These are phyloP conservation scores for Manacus vitellinus DNA, from an alignment of 2,113 vertebrate genomes.

Conservation along the genomic window DNA sequence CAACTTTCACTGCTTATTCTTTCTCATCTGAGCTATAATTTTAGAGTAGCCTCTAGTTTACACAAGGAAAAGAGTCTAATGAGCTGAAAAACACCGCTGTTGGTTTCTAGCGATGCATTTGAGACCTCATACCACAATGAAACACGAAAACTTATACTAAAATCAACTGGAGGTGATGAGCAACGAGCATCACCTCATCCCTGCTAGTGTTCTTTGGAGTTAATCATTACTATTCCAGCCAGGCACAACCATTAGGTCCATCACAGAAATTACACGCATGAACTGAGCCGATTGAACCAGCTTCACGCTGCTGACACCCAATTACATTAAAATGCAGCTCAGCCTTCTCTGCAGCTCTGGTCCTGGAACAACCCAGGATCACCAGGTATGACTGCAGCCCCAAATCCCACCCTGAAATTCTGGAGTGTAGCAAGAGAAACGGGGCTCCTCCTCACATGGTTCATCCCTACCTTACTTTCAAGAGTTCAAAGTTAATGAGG, in stretches of 20 bases:
- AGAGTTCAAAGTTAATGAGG: background rate
- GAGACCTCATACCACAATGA: background rate
- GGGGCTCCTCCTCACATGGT: background rate
- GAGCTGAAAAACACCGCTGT: background rate
- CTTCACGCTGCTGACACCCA: background rate
- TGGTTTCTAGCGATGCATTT: background rate
- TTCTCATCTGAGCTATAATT: background rate
- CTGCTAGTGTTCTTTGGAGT: background rate
- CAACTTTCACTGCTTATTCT: background rate
- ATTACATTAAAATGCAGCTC: slow-evolving; percentile 17
- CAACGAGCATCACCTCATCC: background rate
- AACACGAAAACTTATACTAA: background rate
- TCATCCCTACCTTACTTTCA: background rate
- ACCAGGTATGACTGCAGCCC: background rate
- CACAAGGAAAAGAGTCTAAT: background rate
- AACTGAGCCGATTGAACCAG: background rate
- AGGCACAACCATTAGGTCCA: background rate
- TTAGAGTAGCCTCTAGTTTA: background rate
- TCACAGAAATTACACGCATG: background rate
- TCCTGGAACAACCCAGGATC: background rate
- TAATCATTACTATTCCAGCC: background rate
- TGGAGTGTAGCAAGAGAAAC: background rate
- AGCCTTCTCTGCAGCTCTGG: background rate
- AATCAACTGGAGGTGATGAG: background rate
- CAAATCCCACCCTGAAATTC: background rate